Conservation (phyloP, 1,140 invertebrate species). For the Magallana gigas region DNA sequence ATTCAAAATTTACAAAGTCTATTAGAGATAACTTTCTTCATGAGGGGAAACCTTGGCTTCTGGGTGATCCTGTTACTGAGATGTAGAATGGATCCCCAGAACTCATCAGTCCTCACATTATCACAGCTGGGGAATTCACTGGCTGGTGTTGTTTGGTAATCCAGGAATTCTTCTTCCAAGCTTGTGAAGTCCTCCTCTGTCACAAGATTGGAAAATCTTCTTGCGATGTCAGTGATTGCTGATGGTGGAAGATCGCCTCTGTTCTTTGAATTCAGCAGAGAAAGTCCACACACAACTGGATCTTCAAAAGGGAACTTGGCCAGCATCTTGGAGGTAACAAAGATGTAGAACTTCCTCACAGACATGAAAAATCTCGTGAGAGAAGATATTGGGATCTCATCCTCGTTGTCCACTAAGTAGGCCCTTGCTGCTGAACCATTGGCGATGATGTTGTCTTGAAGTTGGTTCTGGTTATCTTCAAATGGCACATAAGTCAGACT, state of each 20-base stretch:
- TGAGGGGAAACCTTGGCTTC: not conserved
- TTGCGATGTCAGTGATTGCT: not conserved
- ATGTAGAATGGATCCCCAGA: not conserved
- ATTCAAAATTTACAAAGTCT: no score
- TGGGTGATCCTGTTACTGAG: not conserved
- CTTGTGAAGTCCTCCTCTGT: not conserved
- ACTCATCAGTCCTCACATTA: not conserved
- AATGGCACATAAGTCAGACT: not conserved
- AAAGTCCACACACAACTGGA: constrained; percentile 23
- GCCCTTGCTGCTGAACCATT: no score
- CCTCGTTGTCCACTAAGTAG: not conserved
- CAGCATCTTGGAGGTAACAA: constrained; percentile 30
- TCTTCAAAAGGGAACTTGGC: constrained; percentile 38
- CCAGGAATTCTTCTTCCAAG: constrained; percentile 32
- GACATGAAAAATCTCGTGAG: not conserved
- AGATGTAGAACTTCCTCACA: constrained; percentile 7
- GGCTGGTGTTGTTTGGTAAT: not conserved
- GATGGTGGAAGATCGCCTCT: not conserved
- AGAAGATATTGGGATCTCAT: not conserved
- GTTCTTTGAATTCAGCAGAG: not conserved
- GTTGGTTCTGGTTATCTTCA: not conserved
- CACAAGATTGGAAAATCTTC: not conserved
- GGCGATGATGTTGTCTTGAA: no score
- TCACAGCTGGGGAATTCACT: not conserved
- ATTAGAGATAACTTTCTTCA: no score